phyloP scores from a whole-genome alignment of 2,888 invertebrate genomes.

The Drosophila eohydei region DNA sequence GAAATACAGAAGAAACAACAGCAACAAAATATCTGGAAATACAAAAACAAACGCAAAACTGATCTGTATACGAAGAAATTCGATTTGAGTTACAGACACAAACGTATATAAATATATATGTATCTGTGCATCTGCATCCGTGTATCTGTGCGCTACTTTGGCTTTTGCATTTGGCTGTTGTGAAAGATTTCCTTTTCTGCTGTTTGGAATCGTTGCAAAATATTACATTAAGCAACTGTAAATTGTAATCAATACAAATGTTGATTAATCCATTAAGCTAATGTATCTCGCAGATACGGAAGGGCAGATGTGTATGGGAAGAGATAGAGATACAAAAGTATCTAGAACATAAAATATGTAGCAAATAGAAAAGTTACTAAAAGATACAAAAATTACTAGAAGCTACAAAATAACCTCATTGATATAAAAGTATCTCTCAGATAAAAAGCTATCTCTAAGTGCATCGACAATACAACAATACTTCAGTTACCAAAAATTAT shows the following conservation, averaged over 20 bases:
- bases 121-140: not conserved
- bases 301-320: not conserved
- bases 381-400: not conserved
- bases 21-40: slow-evolving; percentile 36
- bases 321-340: not conserved
- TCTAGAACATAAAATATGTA: not conserved
- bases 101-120: not conserved
- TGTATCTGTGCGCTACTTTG: slow-evolving; percentile 27
- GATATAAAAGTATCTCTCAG: not conserved
- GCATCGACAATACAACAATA: too few relatives aligned
- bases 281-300: slow-evolving; percentile 34
- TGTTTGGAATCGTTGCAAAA: slow-evolving; percentile 25
- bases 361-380: not conserved
- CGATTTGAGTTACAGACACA: slow-evolving; percentile 32
- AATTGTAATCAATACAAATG: slow-evolving; percentile 40
- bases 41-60: slow-evolving; percentile 29
- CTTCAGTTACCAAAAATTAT: not conserved
- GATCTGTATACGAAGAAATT: slow-evolving; percentile 44
- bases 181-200: slow-evolving; percentile 43
- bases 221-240: slow-evolving; percentile 45
- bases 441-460: too few relatives aligned
- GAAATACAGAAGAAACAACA: slow-evolving; percentile 14
- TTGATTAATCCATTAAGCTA: slow-evolving; percentile 31
- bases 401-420: not conserved
- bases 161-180: slow-evolving; percentile 39